Conservation (phyloP, 2,797 vertebrate genomes). For the Geotrypetes seraphini region DNA sequence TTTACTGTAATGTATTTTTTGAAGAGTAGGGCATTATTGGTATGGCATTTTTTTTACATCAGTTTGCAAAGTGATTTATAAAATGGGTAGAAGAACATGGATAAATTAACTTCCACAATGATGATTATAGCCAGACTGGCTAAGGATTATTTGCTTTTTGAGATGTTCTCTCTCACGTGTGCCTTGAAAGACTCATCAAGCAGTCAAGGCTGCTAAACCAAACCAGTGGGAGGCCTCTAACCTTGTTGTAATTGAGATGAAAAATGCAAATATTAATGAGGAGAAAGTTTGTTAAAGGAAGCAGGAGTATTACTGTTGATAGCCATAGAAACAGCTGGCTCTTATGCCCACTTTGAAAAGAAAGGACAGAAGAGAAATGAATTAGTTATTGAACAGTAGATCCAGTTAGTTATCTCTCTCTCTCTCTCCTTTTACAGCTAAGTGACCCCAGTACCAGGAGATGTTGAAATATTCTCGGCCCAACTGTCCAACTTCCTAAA, state of each 20-base stretch:
- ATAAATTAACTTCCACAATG: no score
- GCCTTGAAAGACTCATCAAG: background rate
- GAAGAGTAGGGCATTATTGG: no score
- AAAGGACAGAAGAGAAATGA: conserved; percentile 13
- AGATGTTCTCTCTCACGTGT: no score
- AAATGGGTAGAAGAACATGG: no score
- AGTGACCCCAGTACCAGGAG: no score
- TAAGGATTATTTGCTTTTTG: no score
- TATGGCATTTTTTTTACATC: no score
- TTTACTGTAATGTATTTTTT: no score
- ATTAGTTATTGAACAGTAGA: conserved; percentile 5
- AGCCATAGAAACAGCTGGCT: conserved; percentile 7
- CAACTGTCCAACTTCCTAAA: no score
- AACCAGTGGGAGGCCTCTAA: conserved; percentile 29
- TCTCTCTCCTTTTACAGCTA: background rate
- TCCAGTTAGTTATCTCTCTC: background rate
- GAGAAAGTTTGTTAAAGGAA: conserved; percentile 15
- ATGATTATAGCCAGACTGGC: no score
- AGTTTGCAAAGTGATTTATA: no score
- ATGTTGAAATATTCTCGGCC: no score
- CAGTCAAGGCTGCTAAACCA: conserved; percentile 4
- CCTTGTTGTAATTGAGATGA: conserved; percentile 28
- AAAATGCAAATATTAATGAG: conserved; percentile 30
- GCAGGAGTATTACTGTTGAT: conserved; percentile 6
- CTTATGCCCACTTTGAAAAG: background rate